Conservation (phyloP, 92 coral and sea anemone species). For the Pocillopora grandis region DNA sequence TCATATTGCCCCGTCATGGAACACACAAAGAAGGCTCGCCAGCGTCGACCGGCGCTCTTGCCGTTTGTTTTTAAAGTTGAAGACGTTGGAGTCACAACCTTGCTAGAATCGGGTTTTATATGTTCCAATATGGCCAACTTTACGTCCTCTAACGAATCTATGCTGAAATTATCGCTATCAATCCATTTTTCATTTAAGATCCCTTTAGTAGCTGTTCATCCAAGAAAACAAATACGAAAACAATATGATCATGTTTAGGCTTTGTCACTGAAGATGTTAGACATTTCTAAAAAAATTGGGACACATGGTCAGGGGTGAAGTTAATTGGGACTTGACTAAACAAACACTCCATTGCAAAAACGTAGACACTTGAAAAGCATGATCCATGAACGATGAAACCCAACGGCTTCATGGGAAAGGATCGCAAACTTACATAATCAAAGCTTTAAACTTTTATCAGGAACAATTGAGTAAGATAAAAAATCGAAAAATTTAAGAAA, state of each 20-base stretch:
- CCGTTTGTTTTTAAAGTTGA: background rate
- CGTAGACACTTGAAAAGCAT: too few relatives aligned
- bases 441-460: too few relatives aligned
- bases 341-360: background rate
- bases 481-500: too few relatives aligned
- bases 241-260: background rate
- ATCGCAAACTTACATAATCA: too few relatives aligned
- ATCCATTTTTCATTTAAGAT: background rate
- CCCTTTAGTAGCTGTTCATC: conserved; percentile 5
- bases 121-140: background rate
- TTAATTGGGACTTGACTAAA: background rate
- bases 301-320: background rate
- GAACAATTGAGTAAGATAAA: too few relatives aligned
- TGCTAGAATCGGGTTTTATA: background rate
- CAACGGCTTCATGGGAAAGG: too few relatives aligned
- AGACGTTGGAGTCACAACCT: background rate
- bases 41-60: background rate
- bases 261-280: background rate
- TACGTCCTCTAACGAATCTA: background rate
- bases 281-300: background rate
- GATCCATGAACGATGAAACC: too few relatives aligned
- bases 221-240: background rate
- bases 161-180: background rate
- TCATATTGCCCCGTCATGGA: background rate
- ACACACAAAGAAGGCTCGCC: conserved; percentile 2